Percentiles rank a stretch among this genome's conserved stretches.
Conservation (phyloP, 2,888 invertebrate genomes). For the Brenthis hecate region DNA sequence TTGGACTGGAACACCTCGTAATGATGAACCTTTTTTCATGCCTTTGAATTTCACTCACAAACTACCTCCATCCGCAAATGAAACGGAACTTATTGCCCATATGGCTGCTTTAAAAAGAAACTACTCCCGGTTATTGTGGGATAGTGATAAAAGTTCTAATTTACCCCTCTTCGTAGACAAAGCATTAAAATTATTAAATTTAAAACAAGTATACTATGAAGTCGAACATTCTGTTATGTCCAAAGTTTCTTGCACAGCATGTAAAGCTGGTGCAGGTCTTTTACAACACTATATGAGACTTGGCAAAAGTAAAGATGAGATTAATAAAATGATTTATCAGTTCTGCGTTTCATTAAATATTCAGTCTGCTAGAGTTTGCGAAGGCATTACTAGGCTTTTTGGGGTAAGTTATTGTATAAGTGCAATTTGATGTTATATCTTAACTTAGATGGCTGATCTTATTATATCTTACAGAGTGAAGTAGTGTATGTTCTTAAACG, state of each 20-base stretch:
- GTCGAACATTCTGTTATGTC: constrained; percentile 96
- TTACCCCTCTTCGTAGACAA: constrained; percentile 91
- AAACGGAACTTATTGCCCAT: constrained; percentile 72
- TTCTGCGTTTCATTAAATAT: constrained; percentile 94
- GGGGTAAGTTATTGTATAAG: constrained; percentile 81
- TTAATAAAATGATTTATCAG: constrained; percentile 91
- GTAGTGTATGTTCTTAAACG: constrained; percentile 90
- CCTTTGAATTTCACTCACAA: constrained; percentile 77
- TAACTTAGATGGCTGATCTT: neutral
- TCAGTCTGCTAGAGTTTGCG: constrained; percentile 93
- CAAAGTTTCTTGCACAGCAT: constrained; percentile 94
- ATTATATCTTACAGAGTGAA: constrained; percentile 84
- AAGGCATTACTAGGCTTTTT: constrained; percentile 92
- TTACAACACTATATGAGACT: constrained; percentile 92
- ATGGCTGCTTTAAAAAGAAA: constrained; percentile 73
- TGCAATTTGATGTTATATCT: neutral
- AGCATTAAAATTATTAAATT: constrained; percentile 90
- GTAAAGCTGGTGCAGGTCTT: constrained; percentile 92
- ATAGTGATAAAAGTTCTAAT: constrained; percentile 86
- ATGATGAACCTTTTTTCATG: constrained; percentile 69
- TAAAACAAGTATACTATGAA: constrained; percentile 91
- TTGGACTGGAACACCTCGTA: constrained; percentile 65
- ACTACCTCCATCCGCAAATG: constrained; percentile 76
- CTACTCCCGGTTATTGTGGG: constrained; percentile 87
- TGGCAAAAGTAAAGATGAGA: constrained; percentile 93